Evolutionary conservation across 2,888 invertebrate species (phyloP).

Genomic region (Venusia cambrica): DNA sequence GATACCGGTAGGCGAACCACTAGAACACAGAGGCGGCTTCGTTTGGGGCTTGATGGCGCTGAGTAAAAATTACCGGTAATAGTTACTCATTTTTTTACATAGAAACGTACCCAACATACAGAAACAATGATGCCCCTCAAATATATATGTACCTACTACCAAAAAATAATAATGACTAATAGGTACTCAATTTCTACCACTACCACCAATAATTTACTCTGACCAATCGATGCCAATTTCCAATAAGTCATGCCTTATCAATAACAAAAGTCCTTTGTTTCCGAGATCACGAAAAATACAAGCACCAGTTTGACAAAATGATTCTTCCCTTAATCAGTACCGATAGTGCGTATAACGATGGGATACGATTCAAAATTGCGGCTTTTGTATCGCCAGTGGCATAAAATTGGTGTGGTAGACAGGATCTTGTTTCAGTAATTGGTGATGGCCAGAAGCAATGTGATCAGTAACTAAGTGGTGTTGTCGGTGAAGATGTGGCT

Average conservation of each 20-base stretch:
- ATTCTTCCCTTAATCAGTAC: conserved; percentile 2
- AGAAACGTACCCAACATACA: too few species aligned
- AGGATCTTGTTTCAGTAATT: conserved; percentile 58
- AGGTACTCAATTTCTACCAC: too few species aligned
- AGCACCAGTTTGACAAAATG: conserved; percentile 16
- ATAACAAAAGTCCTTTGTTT: conserved; percentile 20
- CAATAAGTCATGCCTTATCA: conserved; percentile 20
- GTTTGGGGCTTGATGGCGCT: too few species aligned
- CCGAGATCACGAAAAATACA: conserved; percentile 21
- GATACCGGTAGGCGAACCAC: too few species aligned
- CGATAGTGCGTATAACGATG: conserved; percentile 7
- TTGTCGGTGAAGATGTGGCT: conserved; percentile 5
- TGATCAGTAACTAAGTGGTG: conserved; percentile 16
- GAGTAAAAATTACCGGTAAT: too few species aligned
- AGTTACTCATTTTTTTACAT: too few species aligned
- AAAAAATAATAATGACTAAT: too few species aligned
- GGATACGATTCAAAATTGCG: conserved; percentile 12
- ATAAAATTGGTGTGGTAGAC: conserved; percentile 22
- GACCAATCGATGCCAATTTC: conserved; percentile 18
- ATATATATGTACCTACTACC: too few species aligned
- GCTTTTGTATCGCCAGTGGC: conserved; percentile 7
- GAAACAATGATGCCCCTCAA: too few species aligned
- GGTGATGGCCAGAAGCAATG: conserved; percentile 37
- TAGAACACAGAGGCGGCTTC: too few species aligned
- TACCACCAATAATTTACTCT: neutral